Conservation (phyloP, 2,888 invertebrate genomes). For the Erebia palarica region DNA sequence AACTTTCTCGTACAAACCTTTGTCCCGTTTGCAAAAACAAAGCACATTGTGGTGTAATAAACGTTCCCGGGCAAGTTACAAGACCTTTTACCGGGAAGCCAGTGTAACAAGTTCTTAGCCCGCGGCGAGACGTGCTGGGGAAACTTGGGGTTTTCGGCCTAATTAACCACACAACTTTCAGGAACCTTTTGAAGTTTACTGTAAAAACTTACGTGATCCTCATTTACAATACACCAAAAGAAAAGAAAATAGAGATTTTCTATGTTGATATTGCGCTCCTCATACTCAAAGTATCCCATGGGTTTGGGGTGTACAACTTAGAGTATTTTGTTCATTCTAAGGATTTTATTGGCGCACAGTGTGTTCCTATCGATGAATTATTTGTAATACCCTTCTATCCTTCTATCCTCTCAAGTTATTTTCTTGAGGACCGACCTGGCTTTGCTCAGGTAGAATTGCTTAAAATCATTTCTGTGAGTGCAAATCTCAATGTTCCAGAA, state of each 20-base stretch:
- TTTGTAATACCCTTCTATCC: too few species aligned
- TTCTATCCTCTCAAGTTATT: too few species aligned
- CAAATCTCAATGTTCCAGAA: too few species aligned
- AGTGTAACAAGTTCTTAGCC: constrained; percentile 63
- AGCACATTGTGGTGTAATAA: constrained; percentile 7
- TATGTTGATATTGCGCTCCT: not conserved
- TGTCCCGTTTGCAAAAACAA: constrained; percentile 1
- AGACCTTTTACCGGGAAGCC: constrained; percentile 46
- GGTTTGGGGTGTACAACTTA: too few species aligned
- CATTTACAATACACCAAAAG: constrained; percentile 15
- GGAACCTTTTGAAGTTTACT: constrained; percentile 53
- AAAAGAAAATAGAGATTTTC: not conserved
- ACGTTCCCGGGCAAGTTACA: constrained; percentile 26
- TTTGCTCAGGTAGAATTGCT: too few species aligned
- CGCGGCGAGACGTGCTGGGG: constrained; percentile 65
- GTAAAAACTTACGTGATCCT: constrained; percentile 48
- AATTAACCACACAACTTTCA: constrained; percentile 70
- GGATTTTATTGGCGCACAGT: too few species aligned
- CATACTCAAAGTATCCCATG: not conserved
- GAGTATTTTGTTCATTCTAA: too few species aligned
- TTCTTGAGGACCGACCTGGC: too few species aligned
- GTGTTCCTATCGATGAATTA: too few species aligned
- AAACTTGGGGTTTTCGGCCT: constrained; percentile 66
- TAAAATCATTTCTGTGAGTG: too few species aligned
- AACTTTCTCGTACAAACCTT: not conserved